phyloP scores from a whole-genome alignment of 2,113 vertebrate species.

The Synodontis membranacea region DNA sequence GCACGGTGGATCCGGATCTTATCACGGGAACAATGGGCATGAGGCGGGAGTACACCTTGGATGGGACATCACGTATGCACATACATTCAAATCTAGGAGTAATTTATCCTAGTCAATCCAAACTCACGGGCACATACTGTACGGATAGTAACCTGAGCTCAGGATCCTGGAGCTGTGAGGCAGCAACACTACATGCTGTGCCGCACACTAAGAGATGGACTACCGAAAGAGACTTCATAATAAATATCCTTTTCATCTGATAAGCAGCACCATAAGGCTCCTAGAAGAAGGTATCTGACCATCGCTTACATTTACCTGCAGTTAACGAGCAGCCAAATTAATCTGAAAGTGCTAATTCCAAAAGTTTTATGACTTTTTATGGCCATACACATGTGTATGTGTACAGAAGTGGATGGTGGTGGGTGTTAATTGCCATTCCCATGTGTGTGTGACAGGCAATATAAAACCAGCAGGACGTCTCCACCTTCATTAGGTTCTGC shows the following conservation, averaged over 20 bases:
- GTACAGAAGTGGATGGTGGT: conserved; percentile 17
- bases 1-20: no score
- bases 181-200: neutral
- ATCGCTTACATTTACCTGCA: neutral
- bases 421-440: conserved; percentile 54
- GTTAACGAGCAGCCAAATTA: neutral
- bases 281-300: neutral
- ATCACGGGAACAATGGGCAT: neutral
- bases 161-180: neutral
- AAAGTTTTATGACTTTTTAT: neutral
- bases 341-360: neutral
- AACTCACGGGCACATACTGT: neutral
- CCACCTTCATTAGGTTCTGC: conserved; percentile 57
- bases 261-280: neutral
- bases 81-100: no score
- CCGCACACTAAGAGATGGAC: neutral
- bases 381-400: conserved; percentile 11
- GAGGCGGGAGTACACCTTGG: neutral
- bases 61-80: neutral
- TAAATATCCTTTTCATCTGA: neutral
- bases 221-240: neutral
- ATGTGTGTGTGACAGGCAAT: conserved; percentile 39
- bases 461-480: conserved; percentile 51
- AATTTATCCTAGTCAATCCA: no score
- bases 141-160: neutral